Conservation (phyloP, 2,113 vertebrate species). For the Prinia subflava region DNA sequence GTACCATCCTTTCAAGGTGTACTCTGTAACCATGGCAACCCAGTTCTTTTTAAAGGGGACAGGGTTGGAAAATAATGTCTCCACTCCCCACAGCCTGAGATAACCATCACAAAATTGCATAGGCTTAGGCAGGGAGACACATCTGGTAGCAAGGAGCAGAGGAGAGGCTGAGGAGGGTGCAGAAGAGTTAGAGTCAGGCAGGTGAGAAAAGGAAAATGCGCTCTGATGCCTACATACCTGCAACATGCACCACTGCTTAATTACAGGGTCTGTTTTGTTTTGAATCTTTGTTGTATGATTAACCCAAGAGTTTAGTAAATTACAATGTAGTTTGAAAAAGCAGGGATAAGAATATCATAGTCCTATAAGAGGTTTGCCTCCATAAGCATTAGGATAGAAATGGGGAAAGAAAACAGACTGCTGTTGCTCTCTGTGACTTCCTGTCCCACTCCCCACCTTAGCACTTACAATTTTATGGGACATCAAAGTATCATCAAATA, state of each 20-base stretch:
- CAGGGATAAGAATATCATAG: background rate
- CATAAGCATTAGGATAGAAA: background rate
- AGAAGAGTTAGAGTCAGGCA: background rate
- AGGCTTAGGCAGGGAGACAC: background rate
- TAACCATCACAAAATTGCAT: background rate
- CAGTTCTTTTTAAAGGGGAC: background rate
- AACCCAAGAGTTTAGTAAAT: background rate
- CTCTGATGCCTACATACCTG: background rate
- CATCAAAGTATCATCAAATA: background rate
- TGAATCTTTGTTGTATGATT: background rate
- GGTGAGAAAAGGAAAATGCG: background rate
- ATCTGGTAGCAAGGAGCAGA: background rate
- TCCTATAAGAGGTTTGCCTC: background rate
- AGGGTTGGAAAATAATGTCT: background rate
- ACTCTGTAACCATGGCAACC: background rate
- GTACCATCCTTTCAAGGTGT: background rate
- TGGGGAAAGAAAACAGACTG: background rate
- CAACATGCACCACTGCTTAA: background rate
- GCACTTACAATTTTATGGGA: background rate
- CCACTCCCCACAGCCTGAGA: background rate
- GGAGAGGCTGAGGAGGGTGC: background rate
- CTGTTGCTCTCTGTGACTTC: background rate
- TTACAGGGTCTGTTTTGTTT: accelerated
- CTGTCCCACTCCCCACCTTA: background rate
- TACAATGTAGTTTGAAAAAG: background rate